Conservation (phyloP, 2,797 vertebrate genomes). For the Epinephelus awoara region DNA sequence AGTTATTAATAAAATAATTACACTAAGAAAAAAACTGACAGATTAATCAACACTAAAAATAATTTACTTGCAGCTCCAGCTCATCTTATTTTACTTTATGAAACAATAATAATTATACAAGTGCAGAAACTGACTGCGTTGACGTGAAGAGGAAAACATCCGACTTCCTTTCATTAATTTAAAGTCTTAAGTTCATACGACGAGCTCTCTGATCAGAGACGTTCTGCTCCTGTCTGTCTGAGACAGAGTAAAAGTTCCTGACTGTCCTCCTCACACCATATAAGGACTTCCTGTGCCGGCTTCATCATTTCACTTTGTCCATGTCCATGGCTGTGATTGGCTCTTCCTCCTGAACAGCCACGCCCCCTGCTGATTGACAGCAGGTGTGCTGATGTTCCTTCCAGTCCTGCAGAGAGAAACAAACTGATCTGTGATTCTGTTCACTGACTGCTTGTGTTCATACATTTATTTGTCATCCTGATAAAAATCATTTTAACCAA, state of each 20-base stretch:
- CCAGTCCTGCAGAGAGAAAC: conserved; percentile 90
- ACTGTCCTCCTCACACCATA: neutral
- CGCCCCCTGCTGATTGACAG: conserved; percentile 86
- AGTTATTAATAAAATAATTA: neutral
- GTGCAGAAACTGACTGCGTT: neutral
- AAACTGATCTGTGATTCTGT: neutral
- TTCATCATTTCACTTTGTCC: conserved; percentile 89
- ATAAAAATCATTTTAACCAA: neutral
- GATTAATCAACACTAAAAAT: neutral
- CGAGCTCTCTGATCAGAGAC: neutral
- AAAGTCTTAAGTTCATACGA: neutral
- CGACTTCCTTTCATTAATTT: neutral
- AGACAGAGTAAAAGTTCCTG: neutral
- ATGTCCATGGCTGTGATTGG: conserved; percentile 88
- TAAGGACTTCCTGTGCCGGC: conserved; percentile 13
- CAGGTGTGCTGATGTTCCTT: conserved; percentile 97
- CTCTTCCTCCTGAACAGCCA: conserved; percentile 88
- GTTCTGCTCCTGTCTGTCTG: neutral
- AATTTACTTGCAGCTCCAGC: neutral
- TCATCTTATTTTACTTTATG: no score
- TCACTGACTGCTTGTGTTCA: neutral
- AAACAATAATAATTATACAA: neutral
- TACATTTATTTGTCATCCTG: neutral
- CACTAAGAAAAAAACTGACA: neutral
- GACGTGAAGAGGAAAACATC: neutral